Base-by-base conservation (phyloP, 2,797 vertebrate genomes). In the Miichthys miiuy region DNA sequence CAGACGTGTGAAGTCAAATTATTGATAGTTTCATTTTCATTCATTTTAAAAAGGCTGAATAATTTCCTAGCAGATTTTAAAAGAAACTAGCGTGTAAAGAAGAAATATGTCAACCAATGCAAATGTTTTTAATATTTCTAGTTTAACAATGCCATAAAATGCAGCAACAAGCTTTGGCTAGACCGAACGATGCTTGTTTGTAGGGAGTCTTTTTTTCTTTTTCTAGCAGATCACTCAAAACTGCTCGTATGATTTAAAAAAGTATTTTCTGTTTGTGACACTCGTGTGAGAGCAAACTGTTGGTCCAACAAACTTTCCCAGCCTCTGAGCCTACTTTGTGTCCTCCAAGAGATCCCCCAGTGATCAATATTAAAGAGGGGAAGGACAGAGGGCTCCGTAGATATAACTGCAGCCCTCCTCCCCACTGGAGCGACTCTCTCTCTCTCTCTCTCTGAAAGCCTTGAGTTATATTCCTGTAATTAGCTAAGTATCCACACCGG, bases 341-440 rank as follows among this genome's bases (percentile, higher is more conserved):
- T 89, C 85, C 88, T 89, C 84, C 55, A 70, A 68, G 78, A 89
- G 83, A 74, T 91, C 89, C 89, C 34, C 78, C 75, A 50, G 75
- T 6, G 87, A 91, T 93, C 89, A 92, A 90, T 93, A 91, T 89
- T 92, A 86, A 93, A 86, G 89, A 93, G 85, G 87, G 92, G 89
- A 94, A 93, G 90, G 90, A 93, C 90, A 77, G 81, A 83, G 87
- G 89, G 89, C 90, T 87, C 68, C 55, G 17, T 83, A 76, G 87
- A 80, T 81, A 38, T 76, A 75, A 17, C 87, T 58, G 68, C 80
- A 58, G 67, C 77, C 80, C 42, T 72, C 82, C 72, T 64, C 65
- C 66, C 75, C 66, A 44, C 69, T 82, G 82, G 72, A 89, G 79
- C 73, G 42, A 64, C 84, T 83, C 65, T 38, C 34, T 38, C 34